phyloP scores from a whole-genome alignment of 35 echinoderm and acorn worm species.

The Diadema setosum region DNA sequence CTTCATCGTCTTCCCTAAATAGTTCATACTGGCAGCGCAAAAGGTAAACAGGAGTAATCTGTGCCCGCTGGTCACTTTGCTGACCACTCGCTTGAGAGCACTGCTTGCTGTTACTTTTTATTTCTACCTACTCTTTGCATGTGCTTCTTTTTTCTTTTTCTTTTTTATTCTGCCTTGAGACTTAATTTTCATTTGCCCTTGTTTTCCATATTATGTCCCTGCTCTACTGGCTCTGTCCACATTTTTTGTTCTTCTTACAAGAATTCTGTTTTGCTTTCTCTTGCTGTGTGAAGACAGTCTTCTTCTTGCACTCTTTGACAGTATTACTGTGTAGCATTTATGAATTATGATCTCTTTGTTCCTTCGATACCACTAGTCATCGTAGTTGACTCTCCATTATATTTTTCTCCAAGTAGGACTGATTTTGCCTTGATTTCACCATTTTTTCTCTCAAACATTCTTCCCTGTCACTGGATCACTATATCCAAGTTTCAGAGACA shows the following conservation, averaged over 20 bases:
- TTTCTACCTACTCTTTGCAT: background rate
- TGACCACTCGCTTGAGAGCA: background rate
- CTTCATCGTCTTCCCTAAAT: background rate
- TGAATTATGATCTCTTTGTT: too few relatives aligned
- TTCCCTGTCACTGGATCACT: too few relatives aligned
- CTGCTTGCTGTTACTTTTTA: background rate
- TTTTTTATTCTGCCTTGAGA: background rate
- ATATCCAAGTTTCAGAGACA: too few relatives aligned
- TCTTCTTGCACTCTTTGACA: too few relatives aligned
- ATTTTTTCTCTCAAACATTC: too few relatives aligned
- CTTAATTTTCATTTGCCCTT: background rate
- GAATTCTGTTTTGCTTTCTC: background rate
- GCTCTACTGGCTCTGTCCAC: background rate
- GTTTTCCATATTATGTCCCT: background rate
- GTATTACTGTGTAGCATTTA: too few relatives aligned
- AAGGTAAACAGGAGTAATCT: background rate
- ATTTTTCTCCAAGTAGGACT: too few relatives aligned
- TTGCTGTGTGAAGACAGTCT: too few relatives aligned
- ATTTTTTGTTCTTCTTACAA: background rate
- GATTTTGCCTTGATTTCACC: too few relatives aligned
- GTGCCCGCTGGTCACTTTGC: background rate
- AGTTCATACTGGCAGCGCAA: constrained; percentile 23
- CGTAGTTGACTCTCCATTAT: too few relatives aligned
- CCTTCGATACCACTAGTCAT: too few relatives aligned
- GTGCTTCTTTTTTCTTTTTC: background rate